A percentile compares a stretch with the other conserved stretches of the same genome.
These are phyloP conservation scores for Cataglyphis altisquamis DNA, from an alignment of 2,888 invertebrate species.

Conservation along the genomic window DNA sequence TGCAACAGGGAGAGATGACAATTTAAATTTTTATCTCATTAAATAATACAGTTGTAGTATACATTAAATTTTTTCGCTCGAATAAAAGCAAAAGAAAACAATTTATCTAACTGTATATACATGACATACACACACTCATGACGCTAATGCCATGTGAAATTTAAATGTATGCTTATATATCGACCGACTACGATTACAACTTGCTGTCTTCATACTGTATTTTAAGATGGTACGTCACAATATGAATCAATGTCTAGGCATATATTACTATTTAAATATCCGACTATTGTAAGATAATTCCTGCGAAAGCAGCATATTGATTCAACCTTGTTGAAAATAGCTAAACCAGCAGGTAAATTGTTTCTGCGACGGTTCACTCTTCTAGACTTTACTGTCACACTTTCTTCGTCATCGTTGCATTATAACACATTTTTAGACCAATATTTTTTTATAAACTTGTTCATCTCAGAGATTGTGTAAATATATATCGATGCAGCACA, in stretches of 20 bases:
- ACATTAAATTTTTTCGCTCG: background rate
- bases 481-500: background rate
- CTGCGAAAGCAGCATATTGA: conserved; percentile 48
- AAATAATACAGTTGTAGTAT: background rate
- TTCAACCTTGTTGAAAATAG: conserved; percentile 52
- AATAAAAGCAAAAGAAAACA: conserved; percentile 9
- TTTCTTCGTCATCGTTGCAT: conserved; percentile 1
- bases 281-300: conserved; percentile 46
- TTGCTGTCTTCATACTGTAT: conserved; percentile 39
- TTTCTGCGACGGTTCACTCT: background rate
- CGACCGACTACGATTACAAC: conserved; percentile 46
- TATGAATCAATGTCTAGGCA: conserved; percentile 49
- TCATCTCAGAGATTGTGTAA: background rate
- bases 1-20: background rate
- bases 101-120: conserved; percentile 28
- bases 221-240: conserved; percentile 52
- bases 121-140: conserved; percentile 29
- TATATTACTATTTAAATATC: conserved; percentile 24
- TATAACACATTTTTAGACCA: background rate
- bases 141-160: conserved; percentile 37
- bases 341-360: conserved; percentile 31
- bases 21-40: conserved; percentile 4
- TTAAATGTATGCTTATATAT: conserved; percentile 43
- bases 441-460: background rate
- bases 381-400: background rate